Base-by-base conservation (phyloP, 2,113 vertebrate species). In the Phrynocephalus versicolor region DNA sequence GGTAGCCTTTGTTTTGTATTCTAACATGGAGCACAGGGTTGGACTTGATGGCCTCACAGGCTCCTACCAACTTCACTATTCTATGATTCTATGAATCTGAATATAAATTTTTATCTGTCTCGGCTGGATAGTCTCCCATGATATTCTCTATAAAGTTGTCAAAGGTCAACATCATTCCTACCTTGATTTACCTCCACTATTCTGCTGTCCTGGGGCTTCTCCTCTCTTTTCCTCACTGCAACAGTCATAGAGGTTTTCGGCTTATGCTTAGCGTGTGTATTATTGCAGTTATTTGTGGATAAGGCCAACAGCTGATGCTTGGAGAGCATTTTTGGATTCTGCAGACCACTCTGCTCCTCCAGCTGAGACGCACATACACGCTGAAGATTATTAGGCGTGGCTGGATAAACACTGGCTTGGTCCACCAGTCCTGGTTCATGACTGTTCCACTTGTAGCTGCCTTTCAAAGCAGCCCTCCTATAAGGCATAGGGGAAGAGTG, bases 221-320 rank as follows among this genome's bases (percentile, higher is more conserved):
- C 0, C 0, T 1, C 0, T 0, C 0, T 21, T 12, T 1, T 83
- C 74, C 45, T 21, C 33, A 69, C 84, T 62, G 3, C 0, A 18
- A 58, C 67, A 0, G 0, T 12, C 74, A 6, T 81, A 0, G 1
- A 6, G 33, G 67, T 2, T 10, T 89, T 83, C n/a, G 69, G 86
- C 58, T 21, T 86, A 23, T 25, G 62, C 77, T 55, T 41, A 64
- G 86, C 1, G 0, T 0, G 7, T 71, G 83, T 80, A 80, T 89
- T 93, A 79, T 86, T 92, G 87, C 89, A 91, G 55, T 88, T 94
- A 80, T 83, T 92, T 65, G 89, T 90, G 39, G 92, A 88, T 14
- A 90, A 90, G 62, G 51, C 91, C 88, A 77, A 72, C 70, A 94
- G 85, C 0, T 87, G 89, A 37, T 81, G 85, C 79, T 83, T 77